phyloP scores from a whole-genome alignment of 2,888 invertebrate species.

The Trachelus tabidus region DNA sequence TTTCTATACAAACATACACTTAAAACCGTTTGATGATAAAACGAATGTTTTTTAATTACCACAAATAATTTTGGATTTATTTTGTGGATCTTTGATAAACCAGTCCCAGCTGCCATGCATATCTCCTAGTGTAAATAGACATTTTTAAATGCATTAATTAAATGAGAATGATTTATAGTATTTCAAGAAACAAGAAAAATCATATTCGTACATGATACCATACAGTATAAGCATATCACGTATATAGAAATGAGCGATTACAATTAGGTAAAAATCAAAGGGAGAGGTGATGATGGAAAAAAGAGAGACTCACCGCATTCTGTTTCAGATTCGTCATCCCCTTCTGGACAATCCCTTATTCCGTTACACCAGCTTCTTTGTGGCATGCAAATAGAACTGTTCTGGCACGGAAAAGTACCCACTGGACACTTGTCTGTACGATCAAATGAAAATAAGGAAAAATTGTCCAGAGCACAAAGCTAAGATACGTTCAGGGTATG shows the following conservation, averaged over 20 bases:
- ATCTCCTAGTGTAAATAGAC: conserved; percentile 45
- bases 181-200: neutral
- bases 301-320: conserved; percentile 59
- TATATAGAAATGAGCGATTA: neutral
- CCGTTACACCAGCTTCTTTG: conserved; percentile 70
- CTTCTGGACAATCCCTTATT: conserved; percentile 65
- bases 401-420: conserved; percentile 70
- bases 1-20: neutral
- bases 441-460: conserved; percentile 18
- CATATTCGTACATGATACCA: too few relatives aligned
- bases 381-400: conserved; percentile 68
- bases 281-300: neutral
- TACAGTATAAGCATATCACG: neutral
- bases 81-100: conserved; percentile 30
- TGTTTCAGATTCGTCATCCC: conserved; percentile 60
- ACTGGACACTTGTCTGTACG: conserved; percentile 68
- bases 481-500: neutral
- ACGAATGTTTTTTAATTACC: conserved; percentile 12
- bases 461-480: neutral
- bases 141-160: neutral
- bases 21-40: neutral
- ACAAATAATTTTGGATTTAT: neutral
- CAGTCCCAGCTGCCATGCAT: conserved; percentile 48
- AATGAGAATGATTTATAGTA: neutral
- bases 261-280: neutral